A percentile compares a stretch with the other conserved stretches of the same genome.
These are phyloP conservation scores for Zaprionus inermis DNA, from an alignment of 1,140 invertebrate species.

Conservation along the genomic window DNA sequence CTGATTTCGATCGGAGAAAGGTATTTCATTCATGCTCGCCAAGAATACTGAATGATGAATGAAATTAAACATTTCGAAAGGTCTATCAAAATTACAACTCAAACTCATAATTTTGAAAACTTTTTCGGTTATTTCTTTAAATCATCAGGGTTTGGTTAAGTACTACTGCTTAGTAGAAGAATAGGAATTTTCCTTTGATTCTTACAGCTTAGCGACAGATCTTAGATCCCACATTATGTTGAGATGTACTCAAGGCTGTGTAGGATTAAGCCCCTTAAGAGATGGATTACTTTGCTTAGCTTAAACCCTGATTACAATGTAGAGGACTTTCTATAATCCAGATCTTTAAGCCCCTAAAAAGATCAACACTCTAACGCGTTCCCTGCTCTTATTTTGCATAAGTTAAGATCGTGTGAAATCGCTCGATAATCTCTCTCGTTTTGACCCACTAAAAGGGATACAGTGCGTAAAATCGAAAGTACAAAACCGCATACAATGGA, in stretches of 20 bases:
- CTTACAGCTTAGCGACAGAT: too few relatives aligned
- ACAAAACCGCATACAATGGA: slow-evolving; percentile 56
- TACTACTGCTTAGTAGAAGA: too few relatives aligned
- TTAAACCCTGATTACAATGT: not conserved
- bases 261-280: too few relatives aligned
- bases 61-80: not conserved
- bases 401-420: slow-evolving; percentile 30
- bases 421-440: slow-evolving; percentile 16
- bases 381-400: not conserved
- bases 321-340: not conserved
- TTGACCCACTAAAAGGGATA: slow-evolving; percentile 59
- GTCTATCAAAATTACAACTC: too few relatives aligned
- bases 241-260: too few relatives aligned
- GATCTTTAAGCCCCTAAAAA: not conserved
- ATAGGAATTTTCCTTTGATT: too few relatives aligned
- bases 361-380: not conserved
- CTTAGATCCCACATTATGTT: too few relatives aligned
- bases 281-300: not conserved
- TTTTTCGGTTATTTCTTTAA: too few relatives aligned
- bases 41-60: not conserved
- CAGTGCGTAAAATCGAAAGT: slow-evolving; percentile 74
- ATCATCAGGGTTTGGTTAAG: too few relatives aligned
- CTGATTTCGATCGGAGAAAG: not conserved
- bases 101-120: too few relatives aligned
- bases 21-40: slow-evolving; percentile 19